Evolutionary conservation across 1,140 invertebrate species (phyloP), one percentile per base, ranked within the genome.

Genomic region (Ganaspis sp.): DNA sequence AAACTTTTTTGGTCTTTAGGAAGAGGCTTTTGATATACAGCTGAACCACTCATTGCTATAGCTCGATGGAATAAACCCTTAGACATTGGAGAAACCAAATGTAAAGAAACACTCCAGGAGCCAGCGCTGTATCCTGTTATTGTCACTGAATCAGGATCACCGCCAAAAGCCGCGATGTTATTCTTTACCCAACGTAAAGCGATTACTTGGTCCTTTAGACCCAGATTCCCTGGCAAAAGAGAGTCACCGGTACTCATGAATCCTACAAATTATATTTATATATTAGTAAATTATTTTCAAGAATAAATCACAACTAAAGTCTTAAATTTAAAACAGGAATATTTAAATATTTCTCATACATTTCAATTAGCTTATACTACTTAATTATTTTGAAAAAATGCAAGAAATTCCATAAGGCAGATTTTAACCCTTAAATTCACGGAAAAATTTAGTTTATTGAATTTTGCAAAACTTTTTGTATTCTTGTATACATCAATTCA

Each of bases 51-150:
- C 92, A 94, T 93, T 1, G 93, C 91, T 45, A 95, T 93, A 45
- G 40, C 74, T 29, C 69, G 49, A 37, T 82, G 87, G 72, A 92
- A 92, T 23, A 92, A 82, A 4, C 89, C 90, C 64, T 83, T 70
- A 9, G 91, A 92, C 87, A 94, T 92, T 37, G 92, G 92, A 0
- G 94, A 95, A 4, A 95, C 72, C 81, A 95, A 89, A 83, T 95
- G 94, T 69, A 93, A 89, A 1, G 92, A 91, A 0, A 94, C 92
- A 53, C 93, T 93, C 19, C 93, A 92, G 0, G 93, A 92, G 2
- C 95, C 95, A 6, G 94, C 94, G 81, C 94, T 94, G 84, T 94
- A 94, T 1, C 95, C 95, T 82, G 94, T 94, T 42, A 96, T 89
- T 1, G 95, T 96, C 3, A 94, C 90, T 69, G 90, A 91, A 37